Percentiles rank a stretch among this genome's conserved stretches.
Conservation (phyloP, 2,113 vertebrate genomes). For the Crotalus viridis region DNA sequence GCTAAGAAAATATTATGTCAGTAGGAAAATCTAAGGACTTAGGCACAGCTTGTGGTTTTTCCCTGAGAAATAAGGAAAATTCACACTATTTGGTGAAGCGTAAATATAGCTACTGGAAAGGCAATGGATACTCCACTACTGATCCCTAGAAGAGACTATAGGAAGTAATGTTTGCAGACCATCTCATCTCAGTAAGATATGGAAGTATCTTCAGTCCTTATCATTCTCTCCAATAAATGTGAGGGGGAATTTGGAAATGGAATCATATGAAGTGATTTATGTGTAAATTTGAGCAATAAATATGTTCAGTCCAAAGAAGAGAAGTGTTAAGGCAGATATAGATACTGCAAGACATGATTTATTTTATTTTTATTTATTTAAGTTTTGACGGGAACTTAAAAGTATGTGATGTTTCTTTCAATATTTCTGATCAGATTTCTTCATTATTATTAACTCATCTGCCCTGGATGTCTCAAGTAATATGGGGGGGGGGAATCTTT, state of each 20-base stretch:
- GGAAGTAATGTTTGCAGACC: background rate
- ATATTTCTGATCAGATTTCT: background rate
- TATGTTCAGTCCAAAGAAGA: background rate
- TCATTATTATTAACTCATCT: background rate
- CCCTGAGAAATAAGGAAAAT: conserved; percentile 7
- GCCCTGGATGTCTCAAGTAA: background rate
- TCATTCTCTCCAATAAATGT: background rate
- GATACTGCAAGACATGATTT: background rate
- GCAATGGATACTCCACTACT: conserved; percentile 6
- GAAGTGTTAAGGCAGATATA: background rate
- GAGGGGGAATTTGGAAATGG: background rate
- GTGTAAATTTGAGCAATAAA: background rate
- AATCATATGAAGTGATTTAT: background rate
- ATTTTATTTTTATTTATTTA: background rate
- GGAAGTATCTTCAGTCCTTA: background rate
- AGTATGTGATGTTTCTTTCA: background rate
- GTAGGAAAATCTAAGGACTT: conserved; percentile 37
- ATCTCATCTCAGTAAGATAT: background rate
- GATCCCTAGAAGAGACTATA: background rate
- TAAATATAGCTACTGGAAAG: conserved; percentile 12
- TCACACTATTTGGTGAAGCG: conserved; percentile 8
- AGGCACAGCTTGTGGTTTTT: conserved; percentile 20
- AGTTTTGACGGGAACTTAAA: background rate
- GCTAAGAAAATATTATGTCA: conserved; percentile 61
- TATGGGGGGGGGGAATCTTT: background rate